Evolutionary conservation across 1,140 invertebrate genomes (phyloP), one percentile per base, ranked within the genome.

Genomic region (Aphidius ervi): DNA sequence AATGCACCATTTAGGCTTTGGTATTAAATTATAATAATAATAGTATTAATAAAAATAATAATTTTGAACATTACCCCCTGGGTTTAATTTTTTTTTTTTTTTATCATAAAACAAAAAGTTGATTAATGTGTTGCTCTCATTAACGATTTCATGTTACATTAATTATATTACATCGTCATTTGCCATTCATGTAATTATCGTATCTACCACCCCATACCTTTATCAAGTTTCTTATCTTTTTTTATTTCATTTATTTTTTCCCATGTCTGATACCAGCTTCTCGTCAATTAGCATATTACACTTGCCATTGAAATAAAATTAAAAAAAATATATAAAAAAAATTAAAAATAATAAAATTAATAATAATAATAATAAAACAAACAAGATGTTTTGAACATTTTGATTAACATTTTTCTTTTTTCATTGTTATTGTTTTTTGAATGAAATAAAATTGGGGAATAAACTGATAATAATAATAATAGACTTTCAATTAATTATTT

Each of bases 161-260:
- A 62, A 62, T 62, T 62, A 57, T 62, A 62, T 57, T 62, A 57
- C 60, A 62, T 57, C 60, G 55, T 57, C 50, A 57, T 57, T 57
- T 52, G 42, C 54, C 54, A 62, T 62, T 53, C 54, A 52, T 37
- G 55, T 55, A 62, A 57, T 57, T 62, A 57, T 62, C 46, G 55
- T 53, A 57, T 62, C 55, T 57, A 48, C 16, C 16, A 16, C 16
- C 16, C 16, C 16, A 16, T 16, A 16, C 53, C 37, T 23, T 57
- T 46, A 20, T 48, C 48, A 5, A 46, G 42, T 52, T 57, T 23
- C 43, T 62, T 60, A 54, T 62, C 40, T 37, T 9, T 2, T 40
- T 5, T 2, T 40, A 20, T 54, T 54, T 41, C 41, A n/a, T 54
- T 16, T n/a, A 9, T n/a, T 9, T 42, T n/a, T n/a, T 37, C 10